Evolutionary conservation across 2,797 vertebrate species (phyloP).

Genomic region (Spatula clypeata): DNA sequence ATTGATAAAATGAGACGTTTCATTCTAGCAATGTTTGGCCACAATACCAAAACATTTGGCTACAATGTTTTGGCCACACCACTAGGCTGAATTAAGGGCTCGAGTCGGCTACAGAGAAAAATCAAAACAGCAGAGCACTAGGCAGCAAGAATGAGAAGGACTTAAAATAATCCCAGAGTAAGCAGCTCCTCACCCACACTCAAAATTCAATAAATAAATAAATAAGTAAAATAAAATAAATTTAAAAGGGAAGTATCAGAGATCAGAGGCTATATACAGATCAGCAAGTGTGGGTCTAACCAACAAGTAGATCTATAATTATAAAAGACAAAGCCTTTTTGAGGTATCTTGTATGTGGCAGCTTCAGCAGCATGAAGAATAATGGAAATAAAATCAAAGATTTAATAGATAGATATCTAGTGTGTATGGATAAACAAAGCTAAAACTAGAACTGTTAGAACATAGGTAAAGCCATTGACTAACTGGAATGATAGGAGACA

Average conservation of each 20-base stretch:
- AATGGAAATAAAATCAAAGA: not conserved
- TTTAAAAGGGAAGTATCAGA: not conserved
- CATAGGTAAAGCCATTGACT: not conserved
- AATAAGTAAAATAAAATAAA: too few species aligned
- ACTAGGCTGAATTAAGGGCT: not conserved
- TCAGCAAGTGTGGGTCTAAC: not conserved
- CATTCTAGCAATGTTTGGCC: not conserved
- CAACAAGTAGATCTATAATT: not conserved
- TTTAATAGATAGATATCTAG: not conserved
- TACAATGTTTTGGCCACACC: not conserved
- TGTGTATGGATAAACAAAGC: not conserved
- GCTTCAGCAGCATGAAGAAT: not conserved
- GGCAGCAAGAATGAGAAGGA: accelerated
- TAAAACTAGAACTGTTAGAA: not conserved
- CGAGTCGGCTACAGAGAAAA: not conserved
- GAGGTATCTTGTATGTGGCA: not conserved
- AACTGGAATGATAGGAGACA: too few species aligned
- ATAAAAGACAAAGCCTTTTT: not conserved
- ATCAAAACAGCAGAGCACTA: not conserved
- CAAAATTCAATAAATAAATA: too few species aligned
- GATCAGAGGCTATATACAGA: not conserved
- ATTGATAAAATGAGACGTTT: not conserved
- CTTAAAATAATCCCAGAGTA: not conserved
- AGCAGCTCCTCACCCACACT: not conserved
- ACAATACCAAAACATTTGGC: not conserved